Conservation (phyloP, 2,113 vertebrate genomes). For the Tylochromis polylepis region DNA sequence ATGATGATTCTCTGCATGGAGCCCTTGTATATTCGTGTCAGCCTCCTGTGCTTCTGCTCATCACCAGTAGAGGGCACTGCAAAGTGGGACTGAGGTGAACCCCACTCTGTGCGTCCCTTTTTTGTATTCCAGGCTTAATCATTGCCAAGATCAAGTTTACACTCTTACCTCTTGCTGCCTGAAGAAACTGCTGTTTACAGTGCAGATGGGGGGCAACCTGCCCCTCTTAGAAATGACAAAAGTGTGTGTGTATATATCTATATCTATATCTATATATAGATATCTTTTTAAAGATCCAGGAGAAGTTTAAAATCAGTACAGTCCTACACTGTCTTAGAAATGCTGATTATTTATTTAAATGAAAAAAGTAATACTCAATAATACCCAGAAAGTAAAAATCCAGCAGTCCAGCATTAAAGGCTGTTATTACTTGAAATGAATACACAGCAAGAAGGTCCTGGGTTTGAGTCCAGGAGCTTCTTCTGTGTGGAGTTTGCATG, state of each 20-base stretch:
- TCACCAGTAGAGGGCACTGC: constrained; percentile 54
- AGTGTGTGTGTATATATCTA: too few species aligned
- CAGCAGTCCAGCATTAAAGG: neutral
- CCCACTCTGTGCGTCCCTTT: neutral
- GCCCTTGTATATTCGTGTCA: neutral
- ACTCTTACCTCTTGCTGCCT: neutral
- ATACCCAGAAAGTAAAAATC: neutral
- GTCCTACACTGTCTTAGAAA: neutral
- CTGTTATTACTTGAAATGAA: neutral
- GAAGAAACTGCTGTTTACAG: neutral
- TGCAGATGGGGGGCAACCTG: neutral
- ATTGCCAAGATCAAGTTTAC: neutral
- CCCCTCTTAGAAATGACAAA: neutral
- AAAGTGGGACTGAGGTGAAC: neutral
- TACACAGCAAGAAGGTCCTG: neutral
- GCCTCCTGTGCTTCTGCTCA: neutral
- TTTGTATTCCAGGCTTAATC: neutral
- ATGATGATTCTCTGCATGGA: neutral
- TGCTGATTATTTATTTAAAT: neutral
- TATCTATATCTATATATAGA: too few species aligned
- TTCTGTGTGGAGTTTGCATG: neutral
- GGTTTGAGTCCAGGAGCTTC: neutral
- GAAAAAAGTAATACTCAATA: neutral
- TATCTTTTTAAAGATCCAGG: neutral
- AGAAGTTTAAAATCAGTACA: neutral